Evolutionary conservation across 2,797 vertebrate species (phyloP), one percentile per base, ranked within the genome.

Genomic region (Alcedo atthis): DNA sequence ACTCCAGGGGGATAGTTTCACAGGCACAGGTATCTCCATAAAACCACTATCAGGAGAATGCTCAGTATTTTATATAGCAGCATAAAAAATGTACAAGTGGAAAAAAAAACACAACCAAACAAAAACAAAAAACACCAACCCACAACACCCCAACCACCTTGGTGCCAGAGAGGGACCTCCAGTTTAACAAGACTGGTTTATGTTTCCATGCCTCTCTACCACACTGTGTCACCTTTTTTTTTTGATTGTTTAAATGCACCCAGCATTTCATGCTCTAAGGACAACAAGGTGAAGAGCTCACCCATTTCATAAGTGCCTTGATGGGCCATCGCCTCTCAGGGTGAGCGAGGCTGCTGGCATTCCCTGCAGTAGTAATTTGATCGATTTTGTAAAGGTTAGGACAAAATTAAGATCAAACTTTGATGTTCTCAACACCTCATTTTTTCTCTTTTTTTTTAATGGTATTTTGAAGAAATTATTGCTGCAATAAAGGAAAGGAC

Each of bases 401-500:
- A 90, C 51, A 85, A 94, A 96, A 95, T 94, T 95, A 94, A 93
- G 93, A 93, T 84, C 42, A 61, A 91, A 54, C 43, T 67, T 82
- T 51, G n/a, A 83, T 6, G 32, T 68, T 88, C 88, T 74, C 2
- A 0, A 49, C 10, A 2, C 33, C 67, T 67, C 22, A 28, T 45
- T 81, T 63, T 58, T 28, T 71, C 40, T 42, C 55, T 78, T 42
- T 51, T 76, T 64, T 28, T 45, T 30, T 1, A 55, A 82, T 59
- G 88, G 53, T 83, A 80, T 94, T 93, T 91, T 86, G 14, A 77
- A 89, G 46, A 92, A 88, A 71, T 91, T 90, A 94, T 81, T 87
- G 83, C 91, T 43, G 78, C 69, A 82, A 83, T 92, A 85, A 91
- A 90, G 77, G 69, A 96, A 96, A 95, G 89, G 93, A 96, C 82